Base-by-base conservation (phyloP, 64 coral and sea anemone genomes). In the Orbicella faveolata region DNA sequence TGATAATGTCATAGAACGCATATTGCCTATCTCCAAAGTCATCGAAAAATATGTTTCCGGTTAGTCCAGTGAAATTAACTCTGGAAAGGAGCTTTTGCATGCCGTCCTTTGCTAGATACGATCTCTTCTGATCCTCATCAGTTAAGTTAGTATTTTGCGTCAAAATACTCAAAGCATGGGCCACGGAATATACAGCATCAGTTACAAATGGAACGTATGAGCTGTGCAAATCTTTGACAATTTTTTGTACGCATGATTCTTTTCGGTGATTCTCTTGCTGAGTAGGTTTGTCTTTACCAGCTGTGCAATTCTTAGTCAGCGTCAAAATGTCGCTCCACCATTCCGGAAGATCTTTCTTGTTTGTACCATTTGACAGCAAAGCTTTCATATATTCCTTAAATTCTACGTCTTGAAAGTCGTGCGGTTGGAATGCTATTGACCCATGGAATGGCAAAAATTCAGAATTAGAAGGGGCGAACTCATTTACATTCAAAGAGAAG, bases 241-340 rank as follows among this genome's bases (percentile, higher is more conserved):
- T 34, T 66, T 80, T 7, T 16, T 48, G 4, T 0, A 41, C 9
- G 16, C 8, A 19, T 13, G 18, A 11, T 19, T 76, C 4, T 19
- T 15, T 64, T 36, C 87, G 76, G 20, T 59, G 55, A 52, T 86
- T 69, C 6, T 11, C 9, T 26, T 79, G 37, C 37, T 39, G 26
- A 72, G 77, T 52, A 2, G 9, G 0, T 52, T 80, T 35, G 15
- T 48, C 75, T 44, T 90, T 53, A 12, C 36, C 54, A 5, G 65
- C 61, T 16, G 59, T 36, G 20, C 93, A 90, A 7, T 79, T 78
- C 25, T 77, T 65, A 35, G 87, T 74, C 12, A 57, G 26, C 64
- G 87, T 79, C 89, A 83, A 81, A 9, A 94, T 25, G 41, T 79
- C 83, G 33, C 64, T 72, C 93, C 93, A 94, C 93, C 93, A 94